These are phyloP conservation scores for Chaetodon auriga DNA, from an alignment of 2,113 vertebrate genomes.

Conservation along the genomic window DNA sequence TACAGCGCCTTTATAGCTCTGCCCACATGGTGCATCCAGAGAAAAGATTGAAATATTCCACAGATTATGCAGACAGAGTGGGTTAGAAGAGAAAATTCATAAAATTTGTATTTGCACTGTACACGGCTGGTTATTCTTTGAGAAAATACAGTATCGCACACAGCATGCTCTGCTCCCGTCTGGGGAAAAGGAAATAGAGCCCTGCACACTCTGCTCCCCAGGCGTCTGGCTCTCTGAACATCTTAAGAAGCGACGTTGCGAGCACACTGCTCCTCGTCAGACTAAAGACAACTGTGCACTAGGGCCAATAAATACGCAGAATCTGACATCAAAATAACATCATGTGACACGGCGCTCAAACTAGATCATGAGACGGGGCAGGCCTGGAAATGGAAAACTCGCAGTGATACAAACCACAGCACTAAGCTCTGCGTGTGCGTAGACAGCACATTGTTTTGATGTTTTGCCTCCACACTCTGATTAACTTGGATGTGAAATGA, in stretches of 20 bases:
- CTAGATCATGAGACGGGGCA: slow-evolving; percentile 39
- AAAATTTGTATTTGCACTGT: slow-evolving; percentile 65
- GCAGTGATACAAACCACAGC: not conserved
- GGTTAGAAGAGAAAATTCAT: slow-evolving; percentile 35
- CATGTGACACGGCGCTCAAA: slow-evolving; percentile 43
- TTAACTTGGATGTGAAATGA: slow-evolving; percentile 60
- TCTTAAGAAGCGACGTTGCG: slow-evolving; percentile 21
- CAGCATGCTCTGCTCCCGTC: slow-evolving; percentile 9
- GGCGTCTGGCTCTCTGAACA: slow-evolving; percentile 12
- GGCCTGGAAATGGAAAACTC: slow-evolving; percentile 9
- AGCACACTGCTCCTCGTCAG: slow-evolving; percentile 28
- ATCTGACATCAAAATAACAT: slow-evolving; percentile 45
- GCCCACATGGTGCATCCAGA: slow-evolving; percentile 51
- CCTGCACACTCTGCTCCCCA: slow-evolving; percentile 20
- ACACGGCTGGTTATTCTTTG: slow-evolving; percentile 30
- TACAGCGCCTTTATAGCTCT: slow-evolving; percentile 50
- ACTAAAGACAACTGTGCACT: slow-evolving; percentile 28
- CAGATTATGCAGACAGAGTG: slow-evolving; percentile 20
- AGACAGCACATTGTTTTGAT: slow-evolving; percentile 32
- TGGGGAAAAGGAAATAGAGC: slow-evolving; percentile 36
- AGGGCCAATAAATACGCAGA: slow-evolving; percentile 31
- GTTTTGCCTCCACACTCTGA: slow-evolving; percentile 28
- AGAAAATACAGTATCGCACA: slow-evolving; percentile 41
- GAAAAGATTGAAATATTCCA: slow-evolving; percentile 50
- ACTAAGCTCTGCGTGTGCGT: not conserved